Conservation (phyloP, 2,797 vertebrate genomes). For the Triplophysa yarkandensis region DNA sequence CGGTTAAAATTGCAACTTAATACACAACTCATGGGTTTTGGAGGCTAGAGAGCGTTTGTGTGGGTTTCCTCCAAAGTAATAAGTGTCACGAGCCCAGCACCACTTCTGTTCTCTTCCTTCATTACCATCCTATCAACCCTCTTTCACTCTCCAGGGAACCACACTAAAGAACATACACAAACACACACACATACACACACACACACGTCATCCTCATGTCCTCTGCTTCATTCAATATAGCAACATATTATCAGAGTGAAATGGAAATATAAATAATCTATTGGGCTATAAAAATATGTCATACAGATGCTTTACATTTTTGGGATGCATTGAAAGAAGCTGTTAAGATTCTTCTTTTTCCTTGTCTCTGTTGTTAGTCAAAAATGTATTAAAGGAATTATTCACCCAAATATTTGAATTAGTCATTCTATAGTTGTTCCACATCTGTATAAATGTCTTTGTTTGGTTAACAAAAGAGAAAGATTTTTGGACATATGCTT, state of each 20-base stretch:
- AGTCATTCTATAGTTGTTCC: no score
- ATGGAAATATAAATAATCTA: background rate
- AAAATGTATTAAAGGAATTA: no score
- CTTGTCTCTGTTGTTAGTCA: no score
- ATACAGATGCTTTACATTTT: no score
- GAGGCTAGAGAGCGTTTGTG: conserved; percentile 18
- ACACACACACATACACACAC: background rate
- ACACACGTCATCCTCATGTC: conserved; percentile 51
- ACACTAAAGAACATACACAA: conserved; percentile 40
- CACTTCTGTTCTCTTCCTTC: conserved; percentile 45
- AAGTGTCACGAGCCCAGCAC: conserved; percentile 59
- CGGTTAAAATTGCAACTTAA: background rate
- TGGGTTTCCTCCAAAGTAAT: conserved; percentile 56
- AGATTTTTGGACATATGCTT: no score
- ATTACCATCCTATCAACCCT: conserved; percentile 50
- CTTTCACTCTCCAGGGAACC: conserved; percentile 48
- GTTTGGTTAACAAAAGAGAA: no score
- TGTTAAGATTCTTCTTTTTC: no score
- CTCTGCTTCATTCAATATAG: background rate
- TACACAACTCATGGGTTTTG: background rate
- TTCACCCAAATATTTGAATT: no score
- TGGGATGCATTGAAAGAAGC: no score
- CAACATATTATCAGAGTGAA: background rate
- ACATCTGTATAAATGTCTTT: no score
- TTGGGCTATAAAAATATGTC: background rate